Evolutionary conservation across 1,140 invertebrate species (phyloP), one percentile per base, ranked within the genome.

Genomic region (Medauroidea extradentata): DNA sequence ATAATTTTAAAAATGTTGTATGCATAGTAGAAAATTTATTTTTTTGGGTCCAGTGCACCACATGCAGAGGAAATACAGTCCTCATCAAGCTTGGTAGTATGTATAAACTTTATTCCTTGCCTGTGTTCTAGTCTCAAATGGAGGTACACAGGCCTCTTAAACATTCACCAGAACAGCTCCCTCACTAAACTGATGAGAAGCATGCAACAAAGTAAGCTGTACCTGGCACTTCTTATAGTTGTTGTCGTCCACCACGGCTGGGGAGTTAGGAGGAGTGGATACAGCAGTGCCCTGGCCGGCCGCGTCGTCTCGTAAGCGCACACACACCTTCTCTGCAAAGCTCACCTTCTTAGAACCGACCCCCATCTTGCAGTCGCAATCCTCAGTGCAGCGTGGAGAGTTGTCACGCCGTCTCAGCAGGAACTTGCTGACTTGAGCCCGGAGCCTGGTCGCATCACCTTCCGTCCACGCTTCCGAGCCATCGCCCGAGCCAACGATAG

Each of bases 181-280:
- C n/a, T n/a, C n/a, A n/a, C n/a, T n/a, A n/a, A n/a, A n/a, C n/a
- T n/a, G n/a, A n/a, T n/a, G n/a, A n/a, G n/a, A n/a, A n/a, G n/a
- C n/a, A n/a, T n/a, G n/a, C n/a, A n/a, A n/a, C n/a, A n/a, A 34
- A 34, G 11, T 11, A 34, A 34, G 29, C 4, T 4, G 4, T 34
- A 34, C 29, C 29, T 34, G 29, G 29, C 4, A 34, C 4, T 34
- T 4, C 29, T 34, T 34, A 11, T 34, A 34, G 29, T 4, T 34
- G 29, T 34, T 34, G 4, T 34, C 29, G 4, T 34, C 29, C 5
- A 34, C 11, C 29, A 51, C 25, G 3, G 86, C 87, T 25, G 86
- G 85, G 24, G 86, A 87, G 69, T 88, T 88, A 39, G 85, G 85
- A 53, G 85, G 85, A 29, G 85, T 86, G 1, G 27, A 3, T 13